Evolutionary conservation across 2,888 invertebrate genomes (phyloP).

Genomic region (Phalangium opilio): DNA sequence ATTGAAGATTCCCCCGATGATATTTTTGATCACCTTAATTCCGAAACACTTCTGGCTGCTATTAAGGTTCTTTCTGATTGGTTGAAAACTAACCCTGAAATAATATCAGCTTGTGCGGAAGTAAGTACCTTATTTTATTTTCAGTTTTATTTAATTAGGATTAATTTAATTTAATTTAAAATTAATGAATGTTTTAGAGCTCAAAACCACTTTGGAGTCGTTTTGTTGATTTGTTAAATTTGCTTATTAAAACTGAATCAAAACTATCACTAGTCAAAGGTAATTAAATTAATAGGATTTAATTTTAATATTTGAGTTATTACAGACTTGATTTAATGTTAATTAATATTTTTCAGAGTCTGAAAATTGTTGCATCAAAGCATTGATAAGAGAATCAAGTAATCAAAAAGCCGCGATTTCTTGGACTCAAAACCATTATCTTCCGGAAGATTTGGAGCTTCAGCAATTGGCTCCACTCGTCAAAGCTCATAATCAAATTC

Average conservation of each 20-base stretch:
- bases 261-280: constrained; percentile 8
- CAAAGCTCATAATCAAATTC: constrained; percentile 8
- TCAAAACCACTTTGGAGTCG: constrained; percentile 8
- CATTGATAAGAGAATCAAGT: no score
- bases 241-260: constrained; percentile 13
- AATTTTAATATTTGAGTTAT: no score
- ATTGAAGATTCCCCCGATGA: no score
- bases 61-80: constrained; percentile 69
- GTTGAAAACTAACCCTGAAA: constrained; percentile 59
- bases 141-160: constrained; percentile 2
- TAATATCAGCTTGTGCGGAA: constrained; percentile 30
- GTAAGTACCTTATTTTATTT: constrained; percentile 4
- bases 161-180: no score
- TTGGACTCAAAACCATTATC: constrained; percentile 20
- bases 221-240: constrained; percentile 11
- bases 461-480: constrained; percentile 12
- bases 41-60: constrained; percentile 36
- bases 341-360: no score
- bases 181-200: constrained; percentile 6
- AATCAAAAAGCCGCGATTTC: not conserved
- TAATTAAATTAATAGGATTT: no score
- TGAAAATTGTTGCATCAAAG: no score
- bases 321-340: no score
- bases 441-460: constrained; percentile 20
- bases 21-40: constrained; percentile 1